Base-by-base conservation (phyloP, 2,797 vertebrate species). In the Enteromius fasciolatus region DNA sequence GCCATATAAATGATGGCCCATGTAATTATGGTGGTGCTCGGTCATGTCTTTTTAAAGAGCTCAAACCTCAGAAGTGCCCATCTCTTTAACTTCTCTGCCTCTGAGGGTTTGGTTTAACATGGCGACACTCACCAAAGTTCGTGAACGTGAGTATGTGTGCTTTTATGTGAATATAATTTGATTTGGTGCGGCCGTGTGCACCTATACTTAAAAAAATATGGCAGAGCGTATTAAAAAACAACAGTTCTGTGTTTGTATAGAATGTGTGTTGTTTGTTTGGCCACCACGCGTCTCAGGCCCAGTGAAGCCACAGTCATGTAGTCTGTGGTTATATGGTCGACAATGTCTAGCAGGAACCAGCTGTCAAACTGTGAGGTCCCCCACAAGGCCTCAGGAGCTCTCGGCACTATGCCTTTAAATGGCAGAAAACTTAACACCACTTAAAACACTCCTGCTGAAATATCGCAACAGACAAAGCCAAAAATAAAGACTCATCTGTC, bases 11-110 rank as follows among this genome's bases (percentile, higher is more conserved):
- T 93, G 93, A 93, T 88, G 61, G 87, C 87, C 90, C 86, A 81
- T 94, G 87, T 94, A 94, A 94, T 94, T 94, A 93, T 91, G 80
- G 87, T 85, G 5, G 87, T 84, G 90, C 91, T 90, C 88, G 92
- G 93, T 93, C 92, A 91, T 92, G 93, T 94, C 90, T 86, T 87
- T 89, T 84, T 67, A 75, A 87, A 86, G 78, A 79, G 84, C 82
- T 87, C 75, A 92, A 94, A 94, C 93, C 93, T 93, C 93, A 94
- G 91, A 88, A 88, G 87, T 85, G 80, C 86, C 88, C 87, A 91
- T 92, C 90, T 90, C 90, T 91, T 92, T 90, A 91, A 90, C 87
- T 92, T 90, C 77, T 41, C 66, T 86, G 23, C 1, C 80, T 84
- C 25, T 83, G 76, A 77, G 74, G 83, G 57, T 75, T 80, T 78